A percentile compares a stretch with the other conserved stretches of the same genome.
phyloP scores from a whole-genome alignment of 2,797 vertebrate species.

The Brotula barbata region DNA sequence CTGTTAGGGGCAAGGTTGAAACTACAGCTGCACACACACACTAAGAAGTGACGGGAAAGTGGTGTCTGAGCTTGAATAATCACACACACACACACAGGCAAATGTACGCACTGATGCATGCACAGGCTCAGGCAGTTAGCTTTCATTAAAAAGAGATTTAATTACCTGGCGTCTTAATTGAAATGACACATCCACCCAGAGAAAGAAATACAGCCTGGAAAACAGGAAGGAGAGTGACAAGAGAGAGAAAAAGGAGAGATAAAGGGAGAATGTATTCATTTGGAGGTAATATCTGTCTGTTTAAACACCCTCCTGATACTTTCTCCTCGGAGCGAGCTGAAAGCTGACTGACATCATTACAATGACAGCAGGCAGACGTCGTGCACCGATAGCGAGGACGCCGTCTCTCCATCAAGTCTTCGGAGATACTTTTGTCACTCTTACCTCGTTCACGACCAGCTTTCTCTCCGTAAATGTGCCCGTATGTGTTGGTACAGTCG shows the following conservation, averaged over 20 bases:
- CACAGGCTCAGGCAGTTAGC: constrained; percentile 30
- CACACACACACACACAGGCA: background rate
- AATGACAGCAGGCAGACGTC: constrained; percentile 19
- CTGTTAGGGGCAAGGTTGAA: background rate
- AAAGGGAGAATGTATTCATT: constrained; percentile 12
- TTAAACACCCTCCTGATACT: constrained; percentile 41
- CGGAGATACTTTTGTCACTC: background rate
- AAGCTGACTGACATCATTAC: constrained; percentile 20
- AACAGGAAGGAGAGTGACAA: constrained; percentile 21
- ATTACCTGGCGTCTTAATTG: constrained; percentile 50
- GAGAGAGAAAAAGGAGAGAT: constrained; percentile 5
- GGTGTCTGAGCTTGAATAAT: background rate
- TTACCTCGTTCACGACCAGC: no score
- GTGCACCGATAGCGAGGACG: constrained; percentile 2
- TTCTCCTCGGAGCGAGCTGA: constrained; percentile 16
- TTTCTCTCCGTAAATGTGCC: no score
- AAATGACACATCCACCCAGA: constrained; percentile 30
- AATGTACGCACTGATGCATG: constrained; percentile 16
- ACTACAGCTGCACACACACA: constrained; percentile 1
- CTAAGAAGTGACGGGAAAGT: background rate
- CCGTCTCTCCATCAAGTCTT: constrained; percentile 15
- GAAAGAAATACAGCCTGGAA: constrained; percentile 10
- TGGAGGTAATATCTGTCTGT: constrained; percentile 37
- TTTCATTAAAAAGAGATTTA: constrained; percentile 49
- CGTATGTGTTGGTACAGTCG: no score